Base-by-base conservation (phyloP, 2,797 vertebrate genomes). In the Chloroceryle amazona region DNA sequence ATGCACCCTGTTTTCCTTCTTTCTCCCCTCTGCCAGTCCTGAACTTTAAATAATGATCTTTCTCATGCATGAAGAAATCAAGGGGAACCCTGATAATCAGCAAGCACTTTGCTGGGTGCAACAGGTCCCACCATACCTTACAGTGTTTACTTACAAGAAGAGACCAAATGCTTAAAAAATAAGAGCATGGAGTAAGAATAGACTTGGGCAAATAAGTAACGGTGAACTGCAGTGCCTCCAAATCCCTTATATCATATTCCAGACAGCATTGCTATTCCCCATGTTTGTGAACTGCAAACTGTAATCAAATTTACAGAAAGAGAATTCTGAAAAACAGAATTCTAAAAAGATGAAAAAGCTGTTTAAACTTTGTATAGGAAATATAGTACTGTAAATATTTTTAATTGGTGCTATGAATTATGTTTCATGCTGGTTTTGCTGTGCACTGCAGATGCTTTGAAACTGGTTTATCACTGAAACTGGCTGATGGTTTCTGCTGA, bases 361-460 rank as follows among this genome's bases (percentile, higher is more conserved):
- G 63, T 26, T 94, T 88, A 79, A 92, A 86, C 71, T 84, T 72
- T 70, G 21, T n/a, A 6, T 16, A 71, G 73, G 47, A 81, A 85
- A 73, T 61, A 21, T 0, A 67, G 79, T 3, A 63, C 42, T 62
- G 76, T 89, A 95, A 95, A 86, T 95, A 94, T 93, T 93, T 91
- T 75, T 95, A 96, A 96, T 97, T 89, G 86, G 57, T 20, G 37
- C 49, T 82, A 42, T 57, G 76, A 88, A 81, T 88, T 47, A 68
- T n/a, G 33, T 20, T 85, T 71, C 58, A 8, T 55, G 85, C 87
- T 72, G 86, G 55, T 66, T 19, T n/a, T 61, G 58, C 92, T 58
- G 67, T 37, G 80, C 70, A 33, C 62, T 65, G 87, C 9, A 2
- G 21, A 16, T 17, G 29, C 46, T 62, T 70, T 66, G 89, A 91